Evolutionary conservation across 53 echinoderm and acorn worm species (phyloP).

Genomic region (Stichopus horrens): DNA sequence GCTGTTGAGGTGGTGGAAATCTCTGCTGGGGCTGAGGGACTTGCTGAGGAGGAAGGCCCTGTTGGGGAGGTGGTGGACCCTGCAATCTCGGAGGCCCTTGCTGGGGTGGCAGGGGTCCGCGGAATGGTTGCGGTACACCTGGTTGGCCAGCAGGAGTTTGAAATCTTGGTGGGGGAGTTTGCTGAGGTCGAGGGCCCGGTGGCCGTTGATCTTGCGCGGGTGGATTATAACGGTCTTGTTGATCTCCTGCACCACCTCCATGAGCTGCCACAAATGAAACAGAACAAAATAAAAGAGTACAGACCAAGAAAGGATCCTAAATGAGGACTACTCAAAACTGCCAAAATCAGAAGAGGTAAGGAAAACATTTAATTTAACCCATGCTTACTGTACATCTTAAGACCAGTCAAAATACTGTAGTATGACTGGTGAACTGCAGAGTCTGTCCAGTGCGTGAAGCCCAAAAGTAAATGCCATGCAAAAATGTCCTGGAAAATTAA

Average conservation of each 20-base stretch:
- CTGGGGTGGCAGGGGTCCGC: constrained; percentile 55
- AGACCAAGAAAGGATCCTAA: neutral
- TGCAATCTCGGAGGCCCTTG: constrained; percentile 52
- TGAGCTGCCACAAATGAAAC: constrained; percentile 1
- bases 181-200: neutral
- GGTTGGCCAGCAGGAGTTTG: constrained; percentile 47
- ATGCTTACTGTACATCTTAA: too few relatives aligned
- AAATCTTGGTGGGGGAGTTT: constrained; percentile 41
- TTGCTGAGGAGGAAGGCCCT: constrained; percentile 21
- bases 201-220: constrained; percentile 2
- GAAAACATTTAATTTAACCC: neutral
- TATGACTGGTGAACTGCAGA: too few relatives aligned
- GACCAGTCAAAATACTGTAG: too few relatives aligned
- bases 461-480: too few relatives aligned
- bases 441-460: too few relatives aligned
- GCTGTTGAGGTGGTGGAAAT: constrained; percentile 56
- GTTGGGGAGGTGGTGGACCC: constrained; percentile 48
- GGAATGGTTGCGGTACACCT: constrained; percentile 45
- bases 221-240: constrained; percentile 25
- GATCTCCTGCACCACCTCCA: constrained; percentile 45
- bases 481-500: too few relatives aligned
- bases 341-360: neutral
- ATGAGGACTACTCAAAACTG: neutral
- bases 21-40: constrained; percentile 54
- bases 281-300: too few relatives aligned